Base-by-base conservation (phyloP, 2,797 vertebrate species). In the Cynodonichthys magdalenae region DNA sequence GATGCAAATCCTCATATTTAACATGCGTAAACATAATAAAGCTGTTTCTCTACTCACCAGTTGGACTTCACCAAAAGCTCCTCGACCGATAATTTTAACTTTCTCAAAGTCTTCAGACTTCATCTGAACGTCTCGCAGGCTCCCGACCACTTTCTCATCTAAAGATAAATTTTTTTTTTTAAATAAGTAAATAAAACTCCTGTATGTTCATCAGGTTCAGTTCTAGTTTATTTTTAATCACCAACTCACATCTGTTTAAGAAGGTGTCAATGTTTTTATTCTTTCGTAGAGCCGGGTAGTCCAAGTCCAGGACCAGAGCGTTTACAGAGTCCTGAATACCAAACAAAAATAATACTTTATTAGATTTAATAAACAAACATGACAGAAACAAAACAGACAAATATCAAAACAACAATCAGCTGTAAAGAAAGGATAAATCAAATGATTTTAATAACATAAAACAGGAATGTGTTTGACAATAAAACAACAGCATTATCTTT, bases 221-320 rank as follows among this genome's bases (percentile, higher is more conserved):
- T 57, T 44, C n/a, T 12, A 18, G 9, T 5, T 28, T 28, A n/a
- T 44, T 24, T 4, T 41, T 27, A 42, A 45, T 24, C 24, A 24
- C 20, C 9, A 69, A 96, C 97, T 97, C 90, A 98, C 98, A 98
- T 96, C 96, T 95, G 88, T 95, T 96, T 88, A 99, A 83, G 89
- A 99, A 99, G 77, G 95, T 98, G 84, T 99, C 98, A 1, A 99
- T 98, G 87, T 99, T 99, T 91, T 99, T 99, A 92, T 99, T 99
- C 92, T 99, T 99, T 79, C 97, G 95, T 70, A 99, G 92, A 0
- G 98, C 95, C 42, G 98, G 98, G 89, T 96, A 98, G 93, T 98
- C 95, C 91, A 99, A 87, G 90, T 99, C 97, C 84, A 98, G 92
- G 76, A 96, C 96, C 92, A 99, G 80, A 60, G 96, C 98, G 66